Base-by-base conservation (phyloP, 64 coral and sea anemone genomes). In the Montipora sp. region DNA sequence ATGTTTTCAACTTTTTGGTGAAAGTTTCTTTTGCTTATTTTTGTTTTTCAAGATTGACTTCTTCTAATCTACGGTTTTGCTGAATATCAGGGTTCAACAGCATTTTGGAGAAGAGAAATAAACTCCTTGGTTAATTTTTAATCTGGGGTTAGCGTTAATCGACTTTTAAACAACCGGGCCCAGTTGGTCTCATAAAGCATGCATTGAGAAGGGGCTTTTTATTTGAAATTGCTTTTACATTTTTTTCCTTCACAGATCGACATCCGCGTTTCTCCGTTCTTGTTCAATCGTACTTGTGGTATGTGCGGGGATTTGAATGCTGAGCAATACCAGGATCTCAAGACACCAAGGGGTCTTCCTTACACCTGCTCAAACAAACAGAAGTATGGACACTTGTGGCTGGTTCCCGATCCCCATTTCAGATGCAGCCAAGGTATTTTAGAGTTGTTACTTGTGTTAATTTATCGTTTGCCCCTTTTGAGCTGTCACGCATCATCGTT, bases 271-370 rank as follows among this genome's bases (percentile, higher is more conserved):
- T 84, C 59, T 11, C 81, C 59, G 60, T 84, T 65, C 60, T 68
- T 68, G 65, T 84, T 84, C 60, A 67, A 84, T 59, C 81, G 81
- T 47, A 84, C 81, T 4, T 84, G 81, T 19, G 81, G 81, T 13
- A 84, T 84, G 81, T 84, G 81, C 3, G 81, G 81, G 0, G 81
- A 84, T 21, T 47, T 27, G 16, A 84, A 84, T 68, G 36, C 36
- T 48, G 81, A 84, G 14, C 60, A 69, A 58, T 68, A 47, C 43
- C 27, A 14, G 24, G 81, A 84, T 14, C 60, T 84, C 7, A 84
- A 84, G n/a, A 84, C 81, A 19, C 81, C 81, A 47, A 46, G 43
- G 45, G 81, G 81, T 21, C 36, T 18, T 12, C 22, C 36, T 4
- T 84, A 68, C 81, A 69, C 36, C 60, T 8, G 2, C 9, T 3